Conservation (phyloP, 2,888 invertebrate genomes). For the Leucophenga montana region DNA sequence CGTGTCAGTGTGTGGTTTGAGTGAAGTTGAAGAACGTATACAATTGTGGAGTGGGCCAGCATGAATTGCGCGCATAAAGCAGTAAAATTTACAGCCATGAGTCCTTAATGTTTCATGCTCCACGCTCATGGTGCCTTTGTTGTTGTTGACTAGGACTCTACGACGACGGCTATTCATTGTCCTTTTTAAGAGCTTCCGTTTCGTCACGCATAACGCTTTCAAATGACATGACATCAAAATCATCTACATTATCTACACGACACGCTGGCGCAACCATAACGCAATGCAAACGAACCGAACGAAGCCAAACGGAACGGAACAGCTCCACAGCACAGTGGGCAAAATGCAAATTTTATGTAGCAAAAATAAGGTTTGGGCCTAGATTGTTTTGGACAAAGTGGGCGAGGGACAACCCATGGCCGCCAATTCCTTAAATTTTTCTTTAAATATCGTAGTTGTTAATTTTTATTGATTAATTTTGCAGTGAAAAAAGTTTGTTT, state of each 20-base stretch:
- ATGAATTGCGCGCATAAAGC: slow-evolving; percentile 56
- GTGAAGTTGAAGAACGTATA: slow-evolving; percentile 19
- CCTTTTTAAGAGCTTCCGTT: slow-evolving; percentile 60
- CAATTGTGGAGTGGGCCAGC: slow-evolving; percentile 30
- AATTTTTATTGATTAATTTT: no score
- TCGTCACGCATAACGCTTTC: slow-evolving; percentile 63
- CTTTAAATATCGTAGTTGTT: no score
- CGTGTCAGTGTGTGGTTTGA: slow-evolving; percentile 38
- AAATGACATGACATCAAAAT: slow-evolving; percentile 61
- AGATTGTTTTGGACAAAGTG: no score
- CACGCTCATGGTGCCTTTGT: background rate
- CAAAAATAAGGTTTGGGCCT: no score
- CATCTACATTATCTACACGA: slow-evolving; percentile 57
- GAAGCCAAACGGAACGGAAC: background rate
- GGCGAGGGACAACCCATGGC: no score
- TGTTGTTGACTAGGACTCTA: background rate
- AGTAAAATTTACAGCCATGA: slow-evolving; percentile 56
- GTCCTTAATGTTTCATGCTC: slow-evolving; percentile 58
- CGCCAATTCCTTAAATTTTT: no score
- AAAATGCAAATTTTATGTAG: no score
- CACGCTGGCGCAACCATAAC: slow-evolving; percentile 33
- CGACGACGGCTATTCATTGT: slow-evolving; percentile 48
- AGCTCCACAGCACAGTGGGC: slow-evolving; percentile 18
- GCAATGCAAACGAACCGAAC: no score
- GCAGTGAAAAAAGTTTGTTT: no score